Conservation (phyloP, 2,113 vertebrate species). For the Phasianus colchicus region DNA sequence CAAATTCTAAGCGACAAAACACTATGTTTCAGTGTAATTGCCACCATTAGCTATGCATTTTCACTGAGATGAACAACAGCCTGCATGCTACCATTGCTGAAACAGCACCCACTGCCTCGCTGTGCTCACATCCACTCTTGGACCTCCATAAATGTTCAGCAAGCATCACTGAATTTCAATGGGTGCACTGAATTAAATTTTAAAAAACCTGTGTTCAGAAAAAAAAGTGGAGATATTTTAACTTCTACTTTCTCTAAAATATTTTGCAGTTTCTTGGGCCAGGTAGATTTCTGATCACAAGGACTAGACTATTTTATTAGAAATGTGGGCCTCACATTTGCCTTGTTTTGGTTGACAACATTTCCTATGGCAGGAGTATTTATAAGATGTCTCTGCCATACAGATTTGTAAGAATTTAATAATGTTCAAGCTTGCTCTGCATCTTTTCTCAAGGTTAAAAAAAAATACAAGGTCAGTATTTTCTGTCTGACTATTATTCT, state of each 20-base stretch:
- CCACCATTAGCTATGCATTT: too few relatives aligned
- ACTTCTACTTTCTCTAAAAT: not conserved
- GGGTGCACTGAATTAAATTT: not conserved
- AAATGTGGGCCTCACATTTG: not conserved
- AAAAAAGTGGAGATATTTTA: not conserved
- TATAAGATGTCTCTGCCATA: not conserved
- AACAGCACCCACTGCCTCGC: too few relatives aligned
- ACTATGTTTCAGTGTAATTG: too few relatives aligned
- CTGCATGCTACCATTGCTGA: too few relatives aligned
- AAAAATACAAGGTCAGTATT: not conserved
- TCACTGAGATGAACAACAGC: too few relatives aligned
- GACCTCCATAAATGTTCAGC: too few relatives aligned
- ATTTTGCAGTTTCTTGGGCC: not conserved
- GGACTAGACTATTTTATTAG: not conserved
- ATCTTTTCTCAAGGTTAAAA: not conserved
- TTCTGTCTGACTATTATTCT: not conserved
- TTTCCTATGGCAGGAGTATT: not conserved
- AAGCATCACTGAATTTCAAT: too few relatives aligned
- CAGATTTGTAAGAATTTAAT: not conserved
- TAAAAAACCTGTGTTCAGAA: not conserved
- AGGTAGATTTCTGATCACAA: not conserved
- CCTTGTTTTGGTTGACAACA: not conserved
- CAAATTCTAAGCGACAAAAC: too few relatives aligned
- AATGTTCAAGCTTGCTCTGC: rapidly evolving
- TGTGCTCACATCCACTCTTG: too few relatives aligned